These are phyloP conservation scores for Heterodera filipjevi DNA, from an alignment of 2,888 invertebrate species.

Conservation along the genomic window DNA sequence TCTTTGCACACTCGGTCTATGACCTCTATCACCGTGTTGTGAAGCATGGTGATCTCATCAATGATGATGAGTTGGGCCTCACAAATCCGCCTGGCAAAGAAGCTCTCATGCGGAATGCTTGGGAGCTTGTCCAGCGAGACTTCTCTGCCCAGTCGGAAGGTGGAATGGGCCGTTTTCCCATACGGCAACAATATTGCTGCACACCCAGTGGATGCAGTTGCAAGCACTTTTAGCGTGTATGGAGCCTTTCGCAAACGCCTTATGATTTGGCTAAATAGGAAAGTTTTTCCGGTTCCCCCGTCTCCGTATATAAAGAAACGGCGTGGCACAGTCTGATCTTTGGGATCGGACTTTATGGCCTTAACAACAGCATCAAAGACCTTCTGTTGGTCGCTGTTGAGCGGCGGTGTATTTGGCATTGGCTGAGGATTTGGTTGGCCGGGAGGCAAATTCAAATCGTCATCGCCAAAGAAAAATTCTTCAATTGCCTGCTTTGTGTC, in stretches of 20 bases:
- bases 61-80: conserved; percentile 36
- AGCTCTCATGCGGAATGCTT: neutral
- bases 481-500: neutral
- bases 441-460: neutral
- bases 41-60: conserved; percentile 43
- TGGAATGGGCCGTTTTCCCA: conserved; percentile 66
- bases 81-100: conserved; percentile 14
- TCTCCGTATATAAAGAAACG: neutral
- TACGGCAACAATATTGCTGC: conserved; percentile 5
- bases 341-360: neutral
- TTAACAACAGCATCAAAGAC: neutral
- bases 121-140: neutral
- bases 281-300: conserved; percentile 6
- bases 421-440: neutral
- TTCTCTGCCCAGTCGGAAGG: conserved; percentile 45
- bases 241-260: neutral
- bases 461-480: conserved; percentile 1
- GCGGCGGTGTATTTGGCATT: neutral
- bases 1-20: conserved; percentile 9
- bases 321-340: neutral
- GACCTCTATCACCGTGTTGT: conserved; percentile 34
- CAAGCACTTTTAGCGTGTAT: neutral
- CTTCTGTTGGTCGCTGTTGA: neutral
- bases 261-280: neutral
- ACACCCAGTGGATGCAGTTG: conserved; percentile 10